Evolutionary conservation across 2,888 invertebrate species (phyloP), one percentile per base, ranked within the genome.

Genomic region (Oscheius sp.): DNA sequence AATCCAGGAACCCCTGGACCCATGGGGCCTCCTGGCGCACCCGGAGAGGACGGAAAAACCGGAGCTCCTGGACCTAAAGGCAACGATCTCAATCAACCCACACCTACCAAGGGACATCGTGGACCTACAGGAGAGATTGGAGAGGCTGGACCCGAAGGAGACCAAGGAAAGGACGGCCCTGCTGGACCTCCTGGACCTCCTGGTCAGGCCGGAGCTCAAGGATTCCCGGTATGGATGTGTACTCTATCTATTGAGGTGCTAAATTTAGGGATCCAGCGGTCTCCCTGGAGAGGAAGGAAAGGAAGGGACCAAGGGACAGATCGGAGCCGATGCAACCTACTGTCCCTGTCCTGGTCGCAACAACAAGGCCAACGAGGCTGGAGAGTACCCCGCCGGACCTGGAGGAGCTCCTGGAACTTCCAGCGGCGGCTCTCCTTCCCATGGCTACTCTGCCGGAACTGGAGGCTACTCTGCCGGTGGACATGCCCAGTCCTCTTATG

Each of bases 391-490:
- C 42, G 42, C 42, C 42, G 7, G 42, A 5, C 42, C 42, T 42
- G 11, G 48, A 32, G 63, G 78, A 13, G 81, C 83, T 21, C 82
- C 84, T 66, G 75, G 78, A 0, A 76, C 74, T 74, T 77, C 77
- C 75, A 76, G 75, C 11, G 76, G 66, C 13, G 81, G 79, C 58
- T 81, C 84, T 60, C 84, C 84, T 53, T 77, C 79, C 74, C 76
- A 78, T 71, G 73, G 76, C 47, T 84, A 82, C 58, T 84, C 84
- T 5, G 84, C 81, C 53, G 84, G 84, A 78, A 82, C 84, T 59
- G 84, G 84, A 51, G 84, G 84, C 62, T 84, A 84, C 60, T 81
- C 81, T 9, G 81, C 80, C 58, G 84, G 84, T 50, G 83, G 82
- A 72, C 83, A 84, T 68, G 83, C 83, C 59, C 77, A 77, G 21